Conservation (phyloP, 1,140 invertebrate genomes). For the Drosophila seguyi region DNA sequence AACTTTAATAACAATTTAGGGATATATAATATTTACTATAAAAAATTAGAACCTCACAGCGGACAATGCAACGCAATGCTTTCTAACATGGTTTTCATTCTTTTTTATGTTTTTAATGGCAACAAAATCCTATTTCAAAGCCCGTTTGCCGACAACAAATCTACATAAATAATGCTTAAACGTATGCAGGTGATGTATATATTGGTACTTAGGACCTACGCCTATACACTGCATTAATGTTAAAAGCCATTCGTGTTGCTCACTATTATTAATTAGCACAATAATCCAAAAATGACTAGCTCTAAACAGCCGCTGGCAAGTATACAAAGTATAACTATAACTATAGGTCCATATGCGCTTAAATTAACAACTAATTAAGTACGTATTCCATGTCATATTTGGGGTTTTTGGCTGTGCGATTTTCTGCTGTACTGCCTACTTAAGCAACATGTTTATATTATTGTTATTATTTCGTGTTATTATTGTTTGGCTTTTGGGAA, state of each 20-base stretch:
- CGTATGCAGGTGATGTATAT: constrained; percentile 35
- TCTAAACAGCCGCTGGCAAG: constrained; percentile 68
- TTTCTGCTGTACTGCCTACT: constrained; percentile 29
- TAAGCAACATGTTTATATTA: constrained; percentile 71
- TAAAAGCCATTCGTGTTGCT: constrained; percentile 71
- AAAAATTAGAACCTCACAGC: constrained; percentile 55
- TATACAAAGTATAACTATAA: constrained; percentile 20
- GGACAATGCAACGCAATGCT: constrained; percentile 47
- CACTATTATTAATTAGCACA: constrained; percentile 51
- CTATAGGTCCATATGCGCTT: constrained; percentile 49
- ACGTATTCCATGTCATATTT: constrained; percentile 49
- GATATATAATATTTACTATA: constrained; percentile 43
- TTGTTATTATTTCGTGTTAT: constrained; percentile 17
- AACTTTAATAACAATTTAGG: constrained; percentile 71
- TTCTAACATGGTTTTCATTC: constrained; percentile 11
- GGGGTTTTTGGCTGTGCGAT: constrained; percentile 20
- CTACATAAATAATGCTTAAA: constrained; percentile 16
- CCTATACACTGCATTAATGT: constrained; percentile 38
- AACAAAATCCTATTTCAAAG: constrained; percentile 47
- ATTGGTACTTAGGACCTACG: constrained; percentile 38
- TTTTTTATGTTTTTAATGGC: constrained; percentile 3
- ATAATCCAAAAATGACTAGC: constrained; percentile 67
- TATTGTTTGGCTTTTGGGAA: constrained; percentile 4
- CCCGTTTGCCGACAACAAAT: constrained; percentile 38
- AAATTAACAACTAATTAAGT: constrained; percentile 54